Conservation (phyloP, 2,113 vertebrate genomes). For the Riparia riparia region DNA sequence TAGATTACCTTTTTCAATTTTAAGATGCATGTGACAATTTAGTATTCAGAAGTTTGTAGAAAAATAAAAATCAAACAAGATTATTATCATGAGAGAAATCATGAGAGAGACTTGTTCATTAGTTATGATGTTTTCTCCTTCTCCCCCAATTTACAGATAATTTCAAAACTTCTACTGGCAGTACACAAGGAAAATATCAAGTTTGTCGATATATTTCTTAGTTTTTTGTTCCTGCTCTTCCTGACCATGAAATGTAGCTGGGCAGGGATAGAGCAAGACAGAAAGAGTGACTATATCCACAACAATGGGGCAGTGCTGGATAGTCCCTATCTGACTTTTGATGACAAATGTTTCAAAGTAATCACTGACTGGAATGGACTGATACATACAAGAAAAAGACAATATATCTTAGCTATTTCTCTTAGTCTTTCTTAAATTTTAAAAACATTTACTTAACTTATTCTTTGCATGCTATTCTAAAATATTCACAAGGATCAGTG, state of each 20-base stretch:
- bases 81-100: background rate
- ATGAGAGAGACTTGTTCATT: background rate
- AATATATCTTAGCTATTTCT: background rate
- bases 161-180: background rate
- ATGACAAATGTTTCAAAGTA: background rate
- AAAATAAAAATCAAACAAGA: background rate
- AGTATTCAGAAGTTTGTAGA: background rate
- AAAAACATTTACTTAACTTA: background rate
- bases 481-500: background rate
- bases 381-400: background rate
- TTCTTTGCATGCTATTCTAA: background rate
- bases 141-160: background rate
- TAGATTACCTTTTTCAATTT: background rate
- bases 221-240: background rate
- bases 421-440: background rate
- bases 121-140: background rate
- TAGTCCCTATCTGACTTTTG: background rate
- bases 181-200: background rate
- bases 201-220: background rate
- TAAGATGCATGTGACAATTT: background rate
- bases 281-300: background rate
- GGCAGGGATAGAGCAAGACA: background rate
- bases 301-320: background rate
- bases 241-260: background rate
- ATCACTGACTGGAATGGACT: background rate